These are phyloP conservation scores for Helleia helle DNA, from an alignment of 2,888 invertebrate genomes.

Conservation along the genomic window DNA sequence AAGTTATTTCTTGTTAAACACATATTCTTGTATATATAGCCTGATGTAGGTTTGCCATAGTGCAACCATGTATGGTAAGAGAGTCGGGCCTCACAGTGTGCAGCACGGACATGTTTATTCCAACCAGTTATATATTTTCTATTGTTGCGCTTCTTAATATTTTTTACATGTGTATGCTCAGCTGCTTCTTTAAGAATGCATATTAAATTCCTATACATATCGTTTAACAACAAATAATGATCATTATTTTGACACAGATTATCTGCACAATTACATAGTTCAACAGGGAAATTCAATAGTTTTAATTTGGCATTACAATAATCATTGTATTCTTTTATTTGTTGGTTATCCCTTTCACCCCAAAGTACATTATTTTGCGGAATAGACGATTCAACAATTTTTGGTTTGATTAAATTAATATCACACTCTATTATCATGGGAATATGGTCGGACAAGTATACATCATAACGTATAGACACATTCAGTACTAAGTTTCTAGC, in stretches of 20 bases:
- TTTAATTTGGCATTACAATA: neutral
- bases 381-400: neutral
- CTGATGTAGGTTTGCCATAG: too few relatives aligned
- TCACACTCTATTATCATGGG: neutral
- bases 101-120: slow-evolving; percentile 10
- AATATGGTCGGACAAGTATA: neutral
- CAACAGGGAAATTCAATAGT: neutral
- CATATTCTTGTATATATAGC: too few relatives aligned
- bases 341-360: neutral
- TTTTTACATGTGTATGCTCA: too few relatives aligned
- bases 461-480: neutral
- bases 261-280: neutral
- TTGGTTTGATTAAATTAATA: neutral
- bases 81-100: slow-evolving; percentile 1
- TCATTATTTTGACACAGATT: neutral
- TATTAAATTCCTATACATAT: neutral
- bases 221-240: neutral
- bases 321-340: neutral
- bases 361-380: neutral
- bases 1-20: too few relatives aligned
- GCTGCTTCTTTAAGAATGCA: neutral
- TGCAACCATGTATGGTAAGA: too few relatives aligned
- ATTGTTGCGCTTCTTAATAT: neutral
- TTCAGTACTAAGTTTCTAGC: neutral
- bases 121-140: slow-evolving; percentile 6